Evolutionary conservation across 1,140 invertebrate species (phyloP).

Genomic region (Phortica variegata): DNA sequence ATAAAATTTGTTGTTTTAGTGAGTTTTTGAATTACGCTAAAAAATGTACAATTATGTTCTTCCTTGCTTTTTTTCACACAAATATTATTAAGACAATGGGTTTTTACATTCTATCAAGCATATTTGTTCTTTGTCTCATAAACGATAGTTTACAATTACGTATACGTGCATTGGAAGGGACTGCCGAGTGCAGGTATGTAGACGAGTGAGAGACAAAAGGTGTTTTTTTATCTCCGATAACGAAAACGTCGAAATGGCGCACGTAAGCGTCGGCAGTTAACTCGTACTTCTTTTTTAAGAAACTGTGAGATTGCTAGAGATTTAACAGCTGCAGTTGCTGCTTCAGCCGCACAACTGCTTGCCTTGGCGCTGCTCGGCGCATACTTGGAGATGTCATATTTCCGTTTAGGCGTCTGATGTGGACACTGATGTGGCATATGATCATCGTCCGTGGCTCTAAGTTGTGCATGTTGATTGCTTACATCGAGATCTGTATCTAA

Average conservation of each 20-base stretch:
- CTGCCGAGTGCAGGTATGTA: neutral
- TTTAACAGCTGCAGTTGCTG: constrained; percentile 46
- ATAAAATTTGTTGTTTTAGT: too few species aligned
- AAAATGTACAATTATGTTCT: too few species aligned
- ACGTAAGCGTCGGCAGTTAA: constrained; percentile 46
- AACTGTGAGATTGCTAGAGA: constrained; percentile 50
- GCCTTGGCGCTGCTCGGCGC: constrained; percentile 43
- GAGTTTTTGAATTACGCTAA: too few species aligned
- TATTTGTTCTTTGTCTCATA: too few species aligned
- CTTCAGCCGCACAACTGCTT: constrained; percentile 48
- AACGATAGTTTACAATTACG: constrained; percentile 7
- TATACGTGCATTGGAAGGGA: neutral
- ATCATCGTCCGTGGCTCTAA: constrained; percentile 32
- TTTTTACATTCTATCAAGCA: too few species aligned
- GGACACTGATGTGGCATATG: constrained; percentile 29
- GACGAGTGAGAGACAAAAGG: neutral
- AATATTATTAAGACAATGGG: too few species aligned
- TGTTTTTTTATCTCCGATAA: constrained; percentile 39
- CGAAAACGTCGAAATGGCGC: constrained; percentile 51
- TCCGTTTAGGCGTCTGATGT: constrained; percentile 43
- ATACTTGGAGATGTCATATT: constrained; percentile 49
- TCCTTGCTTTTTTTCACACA: too few species aligned
- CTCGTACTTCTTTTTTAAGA: constrained; percentile 52
- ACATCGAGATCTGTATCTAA: constrained; percentile 50
- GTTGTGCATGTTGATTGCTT: constrained; percentile 31